Evolutionary conservation across 1,140 invertebrate genomes (phyloP), one percentile per base, ranked within the genome.

Genomic region (Trachelipus rathkii): DNA sequence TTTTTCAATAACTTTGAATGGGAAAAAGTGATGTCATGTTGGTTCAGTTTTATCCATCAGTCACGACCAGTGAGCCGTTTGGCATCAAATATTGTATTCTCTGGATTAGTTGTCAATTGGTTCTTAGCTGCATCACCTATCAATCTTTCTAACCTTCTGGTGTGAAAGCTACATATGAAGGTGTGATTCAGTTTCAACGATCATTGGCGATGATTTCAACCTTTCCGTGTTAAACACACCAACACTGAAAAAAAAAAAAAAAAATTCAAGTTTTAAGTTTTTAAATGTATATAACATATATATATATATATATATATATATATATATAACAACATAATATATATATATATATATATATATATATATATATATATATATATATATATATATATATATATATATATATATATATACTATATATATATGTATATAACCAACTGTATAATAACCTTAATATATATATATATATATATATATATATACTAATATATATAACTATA

Each of bases 201-300:
- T 99, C 96, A 83, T 99, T 98, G 78, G 96, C 95, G 82, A 98
- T 98, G 82, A 99, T 98, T 89, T 98, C 96, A 24, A 98, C 96
- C 77, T 95, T 89, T 69, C 96, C 96, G 88, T 97, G 85, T 97
- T 98, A 86, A 97, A 98, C 10, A 99, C 95, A 82, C 96, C 96
- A 84, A 98, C 96, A 90, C 96, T 97, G 85, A 78, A 88, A 87
- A 84, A 83, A 84, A 86, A n/a, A n/a, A 84, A 77, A 77, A 70
- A 45, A 77, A 45, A 72, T n/a, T n/a, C n/a, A n/a, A n/a, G n/a
- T n/a, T n/a, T n/a, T n/a, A n/a, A n/a, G n/a, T n/a, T n/a, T n/a
- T n/a, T n/a, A n/a, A n/a, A n/a, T n/a, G n/a, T n/a, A n/a, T n/a
- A n/a, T n/a, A n/a, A n/a, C n/a, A n/a, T n/a, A n/a, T n/a, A n/a